A percentile compares a stretch with the other conserved stretches of the same genome.
phyloP scores from a whole-genome alignment of 2,888 invertebrate species.

The Rhagonycha fulva region DNA sequence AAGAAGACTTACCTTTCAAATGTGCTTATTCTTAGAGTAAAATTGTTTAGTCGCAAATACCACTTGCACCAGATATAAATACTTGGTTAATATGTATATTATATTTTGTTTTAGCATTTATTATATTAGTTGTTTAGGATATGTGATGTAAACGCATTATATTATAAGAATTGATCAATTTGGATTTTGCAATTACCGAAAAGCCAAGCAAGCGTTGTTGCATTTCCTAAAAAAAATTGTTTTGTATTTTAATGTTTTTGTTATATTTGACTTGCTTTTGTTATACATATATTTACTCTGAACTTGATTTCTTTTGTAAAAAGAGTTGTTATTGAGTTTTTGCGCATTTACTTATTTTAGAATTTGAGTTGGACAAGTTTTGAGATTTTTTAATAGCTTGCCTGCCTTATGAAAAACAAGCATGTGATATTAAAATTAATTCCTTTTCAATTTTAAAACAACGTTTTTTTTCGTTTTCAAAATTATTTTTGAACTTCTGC shows the following conservation, averaged over 20 bases:
- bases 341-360: neutral
- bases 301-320: neutral
- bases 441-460: neutral
- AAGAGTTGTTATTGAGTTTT: neutral
- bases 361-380: neutral
- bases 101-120: constrained; percentile 1
- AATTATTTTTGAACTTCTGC: neutral
- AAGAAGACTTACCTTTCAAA: neutral
- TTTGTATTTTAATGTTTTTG: neutral
- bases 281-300: neutral
- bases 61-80: neutral
- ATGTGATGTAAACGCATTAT: neutral
- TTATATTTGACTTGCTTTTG: neutral
- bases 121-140: neutral
- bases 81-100: neutral
- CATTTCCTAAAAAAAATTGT: neutral
- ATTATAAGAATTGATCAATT: neutral
- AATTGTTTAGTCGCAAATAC: neutral
- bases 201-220: neutral
- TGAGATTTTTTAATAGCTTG: neutral
- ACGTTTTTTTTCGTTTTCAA: neutral
- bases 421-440: constrained; percentile 4
- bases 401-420: neutral
- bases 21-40: neutral
- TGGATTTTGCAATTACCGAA: neutral